These are phyloP conservation scores for Tyria jacobaeae DNA, from an alignment of 2,888 invertebrate species.

Conservation along the genomic window DNA sequence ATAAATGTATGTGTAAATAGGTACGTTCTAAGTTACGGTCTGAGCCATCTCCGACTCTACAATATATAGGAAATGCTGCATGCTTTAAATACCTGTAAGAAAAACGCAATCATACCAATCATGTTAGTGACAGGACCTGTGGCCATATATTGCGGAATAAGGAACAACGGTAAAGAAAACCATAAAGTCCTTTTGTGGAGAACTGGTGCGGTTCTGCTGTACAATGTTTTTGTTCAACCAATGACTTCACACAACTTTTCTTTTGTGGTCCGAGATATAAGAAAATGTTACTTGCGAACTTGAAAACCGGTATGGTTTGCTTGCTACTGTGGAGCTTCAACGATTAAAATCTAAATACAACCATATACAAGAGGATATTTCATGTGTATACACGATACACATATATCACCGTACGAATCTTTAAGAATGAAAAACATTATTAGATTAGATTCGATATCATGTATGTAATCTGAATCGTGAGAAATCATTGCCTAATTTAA, in stretches of 20 bases:
- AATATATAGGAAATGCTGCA: too few species aligned
- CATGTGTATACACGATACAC: too few species aligned
- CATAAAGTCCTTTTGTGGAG: slow-evolving; percentile 45
- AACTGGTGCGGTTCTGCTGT: slow-evolving; percentile 44
- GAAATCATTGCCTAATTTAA: too few species aligned
- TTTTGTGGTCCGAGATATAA: slow-evolving; percentile 29
- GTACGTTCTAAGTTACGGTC: background rate
- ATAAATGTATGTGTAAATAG: background rate
- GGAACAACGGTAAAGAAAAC: slow-evolving; percentile 47
- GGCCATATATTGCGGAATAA: slow-evolving; percentile 39
- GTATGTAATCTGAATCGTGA: too few species aligned
- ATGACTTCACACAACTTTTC: slow-evolving; percentile 48
- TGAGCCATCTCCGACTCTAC: background rate
- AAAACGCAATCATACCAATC: slow-evolving; percentile 31
- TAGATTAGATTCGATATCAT: too few species aligned
- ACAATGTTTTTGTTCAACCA: slow-evolving; percentile 44
- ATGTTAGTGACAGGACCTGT: slow-evolving; percentile 24
- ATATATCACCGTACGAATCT: too few species aligned
- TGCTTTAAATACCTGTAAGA: too few species aligned
- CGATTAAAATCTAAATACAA: too few species aligned
- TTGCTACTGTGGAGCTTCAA: too few species aligned
- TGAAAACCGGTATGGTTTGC: too few species aligned
- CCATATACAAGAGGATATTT: too few species aligned
- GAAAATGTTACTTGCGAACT: background rate
- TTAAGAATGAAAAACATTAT: too few species aligned